A percentile compares a stretch with the other conserved stretches of the same genome.
These are phyloP conservation scores for Quiscalus mexicanus DNA, from an alignment of 2,113 vertebrate species.

Conservation along the genomic window DNA sequence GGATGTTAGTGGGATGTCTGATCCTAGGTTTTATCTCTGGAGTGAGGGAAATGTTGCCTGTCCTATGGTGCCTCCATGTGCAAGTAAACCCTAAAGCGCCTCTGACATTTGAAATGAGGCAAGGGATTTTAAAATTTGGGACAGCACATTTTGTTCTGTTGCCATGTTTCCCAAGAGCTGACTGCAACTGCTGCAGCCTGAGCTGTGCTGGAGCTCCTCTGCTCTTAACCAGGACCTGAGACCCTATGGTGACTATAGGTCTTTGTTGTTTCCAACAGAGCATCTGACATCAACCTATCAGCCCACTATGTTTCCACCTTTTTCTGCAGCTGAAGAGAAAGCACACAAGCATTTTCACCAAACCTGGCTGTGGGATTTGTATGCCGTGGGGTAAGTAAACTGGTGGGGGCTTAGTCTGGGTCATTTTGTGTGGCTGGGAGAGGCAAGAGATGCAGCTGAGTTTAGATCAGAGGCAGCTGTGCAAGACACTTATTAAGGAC, in stretches of 20 bases:
- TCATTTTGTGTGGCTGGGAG: not conserved
- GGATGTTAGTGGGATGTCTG: not conserved
- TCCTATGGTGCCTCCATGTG: not conserved
- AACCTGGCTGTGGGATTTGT: constrained; percentile 86
- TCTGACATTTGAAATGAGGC: not conserved
- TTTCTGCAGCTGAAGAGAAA: constrained; percentile 30
- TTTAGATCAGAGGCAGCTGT: not conserved
- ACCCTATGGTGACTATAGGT: not conserved
- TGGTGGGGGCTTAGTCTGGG: not conserved
- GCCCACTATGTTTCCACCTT: not conserved
- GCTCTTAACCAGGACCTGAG: not conserved
- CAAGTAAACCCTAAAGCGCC: not conserved
- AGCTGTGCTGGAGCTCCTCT: not conserved
- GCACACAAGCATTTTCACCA: constrained; percentile 76
- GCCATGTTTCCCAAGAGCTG: not conserved
- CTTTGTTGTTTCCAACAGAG: not conserved
- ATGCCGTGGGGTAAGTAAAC: constrained; percentile 80
- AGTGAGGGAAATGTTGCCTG: not conserved
- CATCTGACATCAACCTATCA: not conserved
- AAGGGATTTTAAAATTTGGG: not conserved
- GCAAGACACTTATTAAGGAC: not conserved
- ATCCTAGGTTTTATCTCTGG: not conserved
- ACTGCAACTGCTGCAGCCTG: not conserved
- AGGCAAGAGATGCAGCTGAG: not conserved
- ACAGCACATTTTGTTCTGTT: not conserved